Evolutionary conservation across 2,797 vertebrate genomes (phyloP).

Genomic region (Rhabdophis nuchalis): DNA sequence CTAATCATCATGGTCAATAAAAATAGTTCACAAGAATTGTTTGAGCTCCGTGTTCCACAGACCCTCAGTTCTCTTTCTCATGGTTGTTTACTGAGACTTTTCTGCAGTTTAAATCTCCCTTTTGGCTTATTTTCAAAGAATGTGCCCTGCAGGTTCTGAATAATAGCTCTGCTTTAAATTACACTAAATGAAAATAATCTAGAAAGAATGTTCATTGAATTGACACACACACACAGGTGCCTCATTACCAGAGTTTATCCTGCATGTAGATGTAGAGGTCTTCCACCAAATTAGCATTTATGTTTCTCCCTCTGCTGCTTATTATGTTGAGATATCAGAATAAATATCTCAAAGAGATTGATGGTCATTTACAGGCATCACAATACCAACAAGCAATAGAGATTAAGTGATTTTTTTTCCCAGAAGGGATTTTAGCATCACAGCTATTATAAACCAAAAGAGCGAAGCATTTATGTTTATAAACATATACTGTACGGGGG

Average conservation of each 20-base stretch:
- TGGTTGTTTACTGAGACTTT: neutral
- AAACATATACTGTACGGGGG: conserved; percentile 1
- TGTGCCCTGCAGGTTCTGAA: neutral
- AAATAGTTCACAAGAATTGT: neutral
- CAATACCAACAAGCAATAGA: neutral
- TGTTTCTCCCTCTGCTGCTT: neutral
- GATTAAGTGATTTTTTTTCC: neutral
- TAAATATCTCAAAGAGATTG: neutral
- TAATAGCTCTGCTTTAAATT: neutral
- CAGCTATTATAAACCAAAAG: neutral
- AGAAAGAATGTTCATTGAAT: neutral
- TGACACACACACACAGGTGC: neutral
- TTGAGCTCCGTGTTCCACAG: neutral
- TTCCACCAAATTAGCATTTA: neutral
- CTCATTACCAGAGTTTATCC: neutral
- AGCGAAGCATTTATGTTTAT: neutral
- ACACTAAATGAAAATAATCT: neutral
- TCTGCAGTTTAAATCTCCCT: neutral
- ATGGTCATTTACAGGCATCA: neutral
- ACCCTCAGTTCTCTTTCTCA: neutral
- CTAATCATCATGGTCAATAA: neutral
- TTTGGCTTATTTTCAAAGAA: neutral
- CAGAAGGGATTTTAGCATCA: neutral
- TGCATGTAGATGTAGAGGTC: neutral
- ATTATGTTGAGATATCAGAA: neutral